Evolutionary conservation across 2,888 invertebrate genomes (phyloP), one percentile per base, ranked within the genome.

Genomic region (Synanthedon myopaeformis): DNA sequence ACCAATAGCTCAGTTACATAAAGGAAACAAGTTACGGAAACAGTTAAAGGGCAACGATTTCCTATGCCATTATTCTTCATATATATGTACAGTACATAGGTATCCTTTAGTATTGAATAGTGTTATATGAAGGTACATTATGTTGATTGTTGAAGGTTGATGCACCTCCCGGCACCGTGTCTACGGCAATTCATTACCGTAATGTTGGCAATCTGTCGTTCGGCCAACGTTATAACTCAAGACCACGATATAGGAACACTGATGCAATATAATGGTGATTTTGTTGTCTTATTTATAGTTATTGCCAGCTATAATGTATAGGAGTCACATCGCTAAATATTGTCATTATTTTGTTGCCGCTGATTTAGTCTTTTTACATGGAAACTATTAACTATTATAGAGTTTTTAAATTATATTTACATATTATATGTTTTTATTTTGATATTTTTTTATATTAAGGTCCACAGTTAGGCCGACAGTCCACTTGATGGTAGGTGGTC

Each of bases 161-260:
- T 71, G 64, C 68, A 82, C 81, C 79, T 80, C 57, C 65, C 64
- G 61, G 59, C 67, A 61, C 61, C 63, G 62, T 72, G 83, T 82
- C 82, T 82, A 67, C 67, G 61, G 74, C 77, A 65, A 84, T 86
- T 79, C 75, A 76, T 85, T 79, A 81, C 73, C 66, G 74, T 84
- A 84, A 86, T 85, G 80, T 70, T 58, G 62, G 79, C 83, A 81
- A 85, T 86, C 79, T 81, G 82, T 85, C 81, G 77, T 69, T 71
- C 66, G 69, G 63, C 67, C 67, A 19, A 35, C 48, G 41, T 51
- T 42, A 55, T 55, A 53, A 55, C 53, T 55, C 53, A 55, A 61
- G 60, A 63, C 62, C 58, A 59, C 64, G 62, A 68, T 74, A 65
- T 66, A 72, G 17, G 12, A 69, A 57, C 61, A 61, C 57, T 68